These are phyloP conservation scores for Caranx ignobilis DNA, from an alignment of 2,113 vertebrate species.

Conservation along the genomic window DNA sequence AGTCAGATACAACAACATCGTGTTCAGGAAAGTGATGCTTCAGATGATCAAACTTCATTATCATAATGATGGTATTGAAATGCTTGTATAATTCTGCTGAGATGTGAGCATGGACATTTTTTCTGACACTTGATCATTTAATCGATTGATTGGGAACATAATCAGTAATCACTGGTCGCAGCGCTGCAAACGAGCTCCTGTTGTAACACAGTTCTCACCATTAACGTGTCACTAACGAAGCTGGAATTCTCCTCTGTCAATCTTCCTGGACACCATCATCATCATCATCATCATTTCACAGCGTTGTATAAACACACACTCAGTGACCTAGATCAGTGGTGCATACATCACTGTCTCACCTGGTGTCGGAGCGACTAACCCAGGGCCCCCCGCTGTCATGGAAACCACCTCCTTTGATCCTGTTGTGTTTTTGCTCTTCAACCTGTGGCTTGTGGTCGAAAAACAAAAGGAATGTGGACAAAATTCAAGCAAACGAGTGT, in stretches of 20 bases:
- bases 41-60: no score
- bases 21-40: no score
- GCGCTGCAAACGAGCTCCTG: neutral
- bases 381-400: slow-evolving; percentile 31
- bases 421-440: slow-evolving; percentile 28
- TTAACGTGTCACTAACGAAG: slow-evolving; percentile 14
- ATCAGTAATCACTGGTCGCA: neutral
- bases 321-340: slow-evolving; percentile 36
- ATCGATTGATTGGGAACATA: neutral
- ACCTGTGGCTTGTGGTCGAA: slow-evolving; percentile 27
- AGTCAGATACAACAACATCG: neutral
- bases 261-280: neutral
- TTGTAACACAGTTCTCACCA: neutral
- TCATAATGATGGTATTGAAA: no score
- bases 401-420: slow-evolving; percentile 55
- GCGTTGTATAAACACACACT: neutral
- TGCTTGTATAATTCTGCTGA: no score
- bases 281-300: slow-evolving; percentile 5
- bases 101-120: no score
- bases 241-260: neutral
- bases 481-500: neutral
- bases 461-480: slow-evolving; percentile 42
- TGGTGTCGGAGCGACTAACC: slow-evolving; percentile 47
- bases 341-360: slow-evolving; percentile 64
- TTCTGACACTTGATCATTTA: neutral